phyloP scores from a whole-genome alignment of 1,140 invertebrate species.

The Drosophila sp. region DNA sequence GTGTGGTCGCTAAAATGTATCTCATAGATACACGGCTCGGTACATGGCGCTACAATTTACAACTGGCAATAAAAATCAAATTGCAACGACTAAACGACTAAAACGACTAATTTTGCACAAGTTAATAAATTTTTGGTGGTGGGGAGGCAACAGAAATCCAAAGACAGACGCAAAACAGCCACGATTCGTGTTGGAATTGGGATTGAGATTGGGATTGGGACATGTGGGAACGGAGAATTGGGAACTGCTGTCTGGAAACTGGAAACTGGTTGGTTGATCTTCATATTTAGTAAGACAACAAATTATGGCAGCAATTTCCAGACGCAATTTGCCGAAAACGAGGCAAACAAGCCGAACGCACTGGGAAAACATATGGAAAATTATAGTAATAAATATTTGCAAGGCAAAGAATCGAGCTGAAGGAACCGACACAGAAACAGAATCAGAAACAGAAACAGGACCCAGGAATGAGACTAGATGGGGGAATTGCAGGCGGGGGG shows the following conservation, averaged over 20 bases:
- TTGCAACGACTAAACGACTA: constrained; percentile 80
- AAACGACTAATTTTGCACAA: constrained; percentile 83
- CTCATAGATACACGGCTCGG: constrained; percentile 63
- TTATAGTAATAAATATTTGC: constrained; percentile 82
- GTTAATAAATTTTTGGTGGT: constrained; percentile 71
- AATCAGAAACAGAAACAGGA: not conserved
- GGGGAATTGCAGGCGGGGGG: constrained; percentile 31
- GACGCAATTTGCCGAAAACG: constrained; percentile 78
- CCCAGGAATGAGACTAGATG: not conserved
- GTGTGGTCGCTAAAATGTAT: constrained; percentile 55
- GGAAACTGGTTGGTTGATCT: constrained; percentile 56
- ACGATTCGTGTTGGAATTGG: not conserved
- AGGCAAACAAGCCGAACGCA: constrained; percentile 52
- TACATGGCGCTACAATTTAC: constrained; percentile 49
- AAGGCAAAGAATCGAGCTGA: constrained; percentile 17
- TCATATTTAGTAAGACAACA: constrained; percentile 81
- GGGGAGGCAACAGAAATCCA: constrained; percentile 2
- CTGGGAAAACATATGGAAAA: constrained; percentile 82
- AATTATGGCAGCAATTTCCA: constrained; percentile 81
- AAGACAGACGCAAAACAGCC: constrained; percentile 6
- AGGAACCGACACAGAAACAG: constrained; percentile 4
- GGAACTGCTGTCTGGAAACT: constrained; percentile 3
- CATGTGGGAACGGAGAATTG: not conserved
- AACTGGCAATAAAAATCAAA: constrained; percentile 77
- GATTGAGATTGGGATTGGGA: constrained; percentile 7